Conservation (phyloP, 2,888 invertebrate genomes). For the Pachymerium ferrugineum region DNA sequence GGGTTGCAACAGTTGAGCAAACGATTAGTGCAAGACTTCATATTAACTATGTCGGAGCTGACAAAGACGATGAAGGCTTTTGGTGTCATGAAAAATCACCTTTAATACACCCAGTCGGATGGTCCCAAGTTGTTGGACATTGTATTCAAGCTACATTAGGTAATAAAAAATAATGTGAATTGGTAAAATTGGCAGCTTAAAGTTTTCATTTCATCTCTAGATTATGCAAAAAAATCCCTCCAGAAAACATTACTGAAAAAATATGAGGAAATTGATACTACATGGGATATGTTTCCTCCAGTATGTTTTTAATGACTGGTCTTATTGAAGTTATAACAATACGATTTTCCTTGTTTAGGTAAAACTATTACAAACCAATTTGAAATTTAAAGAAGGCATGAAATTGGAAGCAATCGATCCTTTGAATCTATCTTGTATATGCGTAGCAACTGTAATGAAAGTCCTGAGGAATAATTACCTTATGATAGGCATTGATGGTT, state of each 20-base stretch:
- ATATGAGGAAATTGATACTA: constrained; percentile 70
- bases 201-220: constrained; percentile 39
- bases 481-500: constrained; percentile 94
- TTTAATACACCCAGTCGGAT: constrained; percentile 91
- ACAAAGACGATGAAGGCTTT: constrained; percentile 72
- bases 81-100: constrained; percentile 97
- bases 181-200: background rate
- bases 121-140: constrained; percentile 87
- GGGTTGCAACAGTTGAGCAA: constrained; percentile 79
- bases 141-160: constrained; percentile 73
- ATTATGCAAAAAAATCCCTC: constrained; percentile 46
- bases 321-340: background rate
- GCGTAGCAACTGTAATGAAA: constrained; percentile 91
- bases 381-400: constrained; percentile 72
- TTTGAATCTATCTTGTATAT: constrained; percentile 85
- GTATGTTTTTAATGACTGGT: constrained; percentile 15
- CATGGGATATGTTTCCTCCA: constrained; percentile 66
- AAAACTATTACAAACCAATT: constrained; percentile 31
- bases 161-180: constrained; percentile 28
- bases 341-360: background rate
- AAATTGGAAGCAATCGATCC: constrained; percentile 97
- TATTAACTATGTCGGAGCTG: constrained; percentile 79
- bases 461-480: constrained; percentile 84
- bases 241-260: constrained; percentile 56
- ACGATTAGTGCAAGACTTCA: constrained; percentile 88